Evolutionary conservation across 2,113 vertebrate species (phyloP), one percentile per base, ranked within the genome.

Genomic region (Istiophorus platypterus): DNA sequence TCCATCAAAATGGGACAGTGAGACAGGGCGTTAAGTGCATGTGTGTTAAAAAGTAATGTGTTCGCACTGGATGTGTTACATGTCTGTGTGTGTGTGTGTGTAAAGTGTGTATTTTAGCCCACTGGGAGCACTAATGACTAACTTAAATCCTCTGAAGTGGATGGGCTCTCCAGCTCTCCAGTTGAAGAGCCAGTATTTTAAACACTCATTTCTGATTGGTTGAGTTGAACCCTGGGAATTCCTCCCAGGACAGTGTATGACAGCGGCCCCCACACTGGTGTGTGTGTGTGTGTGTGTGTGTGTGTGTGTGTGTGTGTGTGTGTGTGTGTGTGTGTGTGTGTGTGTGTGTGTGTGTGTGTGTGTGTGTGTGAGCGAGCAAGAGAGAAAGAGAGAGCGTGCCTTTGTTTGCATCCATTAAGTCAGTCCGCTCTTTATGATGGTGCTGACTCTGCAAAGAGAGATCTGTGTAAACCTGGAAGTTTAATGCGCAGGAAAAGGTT

Each of bases 131-230:
- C 68, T 89, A 89, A 90, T 89, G 76, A 83, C 67, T 73, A 26
- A 72, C 72, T 68, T 78, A 72, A 54, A 77, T 15, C 24, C 24
- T 14, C 49, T 89, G 85, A 89, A 91, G 86, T 89, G 78, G 78
- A 87, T 24, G 75, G 71, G 73, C 80, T 78, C 88, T 81, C 61
- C 63, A 37, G 59, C 78, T 78, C 76, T 89, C 64, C 41, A 78
- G 65, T 11, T 89, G 80, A 91, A 88, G 87, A 84, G 85, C 51
- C 61, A 15, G 57, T 58, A 26, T 87, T 79, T 79, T 78, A 88
- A 76, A 84, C 10, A n/a, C 87, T 58, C 24, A 0, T 52, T 65
- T 83, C 63, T 86, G 86, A 91, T 92, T 93, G 90, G 90, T 58
- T 67, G 31, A 80, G 47, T 69, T 47, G 65, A 74, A 81, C 64